Base-by-base conservation (phyloP, 2,797 vertebrate species). In the Myiotriccus ornatus region DNA sequence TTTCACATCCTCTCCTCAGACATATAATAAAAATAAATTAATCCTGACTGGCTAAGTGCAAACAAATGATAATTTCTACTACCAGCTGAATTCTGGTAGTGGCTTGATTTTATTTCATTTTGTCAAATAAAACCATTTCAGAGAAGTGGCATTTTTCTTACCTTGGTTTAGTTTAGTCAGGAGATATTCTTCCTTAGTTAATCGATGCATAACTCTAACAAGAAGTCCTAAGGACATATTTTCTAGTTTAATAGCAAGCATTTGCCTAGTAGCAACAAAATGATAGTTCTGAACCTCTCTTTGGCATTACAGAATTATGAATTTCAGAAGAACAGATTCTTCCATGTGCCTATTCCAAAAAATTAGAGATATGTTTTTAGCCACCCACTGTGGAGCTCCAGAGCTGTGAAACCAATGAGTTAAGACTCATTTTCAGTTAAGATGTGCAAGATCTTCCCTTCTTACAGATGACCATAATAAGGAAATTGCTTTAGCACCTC, bases 401-500 rank as follows among this genome's bases (percentile, higher is more conserved):
- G 46, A 89, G n/a, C 68, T 91, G 60, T 64, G 73, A 77, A 91
- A 77, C 17, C 14, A 35, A 73, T 16, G 28, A 92, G 52, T 76
- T 4, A 9, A 68, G 63, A 70, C 39, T 49, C n/a, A 70, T 62
- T 69, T 82, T 92, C 82, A 87, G 50, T 59, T 55, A 74, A 59
- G 35, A 84, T 30, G 30, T 86, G 47, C 55, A 81, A 82, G 52
- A 85, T 27, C 28, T 78, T 83, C 55, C 43, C 22, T 90, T 90
- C 24, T 47, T 59, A 77, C 41, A 41, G 67, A 53, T 65, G 21
- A 93, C 47, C 71, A 18, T 63, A 69, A 82, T 7, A 24, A 85
- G 13, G 27, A 89, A 89, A 77, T 87, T 67, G 78, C 71, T 87
- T 91, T 87, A 94, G 75, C 91, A 94, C 71, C 84, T 83, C 70